Percentiles rank a stretch among this genome's conserved stretches.
Evolutionary conservation across 1,140 invertebrate species (phyloP).

Genomic region (Thalassaphorura encarpata): DNA sequence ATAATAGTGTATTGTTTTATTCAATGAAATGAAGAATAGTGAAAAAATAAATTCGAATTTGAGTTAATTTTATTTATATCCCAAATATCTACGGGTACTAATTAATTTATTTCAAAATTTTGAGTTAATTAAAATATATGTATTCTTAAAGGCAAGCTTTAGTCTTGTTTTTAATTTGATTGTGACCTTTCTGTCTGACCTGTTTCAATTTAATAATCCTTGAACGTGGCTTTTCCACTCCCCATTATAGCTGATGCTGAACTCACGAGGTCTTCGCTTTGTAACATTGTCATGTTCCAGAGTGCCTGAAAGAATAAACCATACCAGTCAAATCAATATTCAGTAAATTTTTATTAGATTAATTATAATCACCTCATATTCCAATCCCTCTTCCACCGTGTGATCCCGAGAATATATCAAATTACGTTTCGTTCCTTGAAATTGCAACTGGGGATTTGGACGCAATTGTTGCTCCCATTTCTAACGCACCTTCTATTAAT

Average conservation of each 20-base stretch:
- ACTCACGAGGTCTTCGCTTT: constrained; percentile 83
- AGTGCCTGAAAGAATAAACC: constrained; percentile 60
- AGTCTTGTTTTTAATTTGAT: too few species aligned
- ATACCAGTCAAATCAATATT: too few species aligned
- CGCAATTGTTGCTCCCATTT: constrained; percentile 68
- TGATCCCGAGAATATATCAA: constrained; percentile 81
- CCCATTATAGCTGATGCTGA: constrained; percentile 60
- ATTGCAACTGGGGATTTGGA: constrained; percentile 89
- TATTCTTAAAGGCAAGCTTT: too few species aligned
- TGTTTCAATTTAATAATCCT: constrained; percentile 11
- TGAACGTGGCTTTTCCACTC: constrained; percentile 42
- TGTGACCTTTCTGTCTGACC: too few species aligned
- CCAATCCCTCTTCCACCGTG: constrained; percentile 67
- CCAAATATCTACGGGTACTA: neutral
- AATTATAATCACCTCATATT: constrained; percentile 88
- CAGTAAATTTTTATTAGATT: too few species aligned
- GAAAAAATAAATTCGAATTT: too few species aligned
- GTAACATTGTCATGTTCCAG: constrained; percentile 72
- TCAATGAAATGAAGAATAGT: too few species aligned
- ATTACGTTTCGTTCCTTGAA: constrained; percentile 73
- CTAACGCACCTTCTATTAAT: constrained; percentile 57
- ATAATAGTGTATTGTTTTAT: too few species aligned
- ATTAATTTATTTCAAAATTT: neutral
- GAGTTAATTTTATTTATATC: too few species aligned
- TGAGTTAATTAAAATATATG: too few species aligned